Evolutionary conservation across 2,113 vertebrate species (phyloP).

Genomic region (Alligator mississippiensis): DNA sequence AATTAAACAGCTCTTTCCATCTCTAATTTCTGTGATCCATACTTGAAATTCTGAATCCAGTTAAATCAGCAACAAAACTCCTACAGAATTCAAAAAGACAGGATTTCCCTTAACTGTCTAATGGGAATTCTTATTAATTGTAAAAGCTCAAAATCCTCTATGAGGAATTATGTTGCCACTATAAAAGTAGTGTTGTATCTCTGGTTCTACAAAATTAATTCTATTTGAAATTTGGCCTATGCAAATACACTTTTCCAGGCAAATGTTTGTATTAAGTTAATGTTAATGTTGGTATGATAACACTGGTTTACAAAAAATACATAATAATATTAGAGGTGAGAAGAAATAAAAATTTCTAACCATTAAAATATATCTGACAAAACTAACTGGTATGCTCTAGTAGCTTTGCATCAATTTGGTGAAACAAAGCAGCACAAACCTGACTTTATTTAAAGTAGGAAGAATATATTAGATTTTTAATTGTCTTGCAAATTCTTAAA

Average conservation of each 20-base stretch:
- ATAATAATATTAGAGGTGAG: background rate
- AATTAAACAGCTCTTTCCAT: slow-evolving; percentile 5
- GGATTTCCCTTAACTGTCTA: background rate
- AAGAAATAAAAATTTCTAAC: background rate
- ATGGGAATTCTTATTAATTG: background rate
- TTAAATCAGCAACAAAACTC: slow-evolving; percentile 36
- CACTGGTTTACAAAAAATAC: background rate
- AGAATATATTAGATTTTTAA: background rate
- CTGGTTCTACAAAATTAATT: background rate
- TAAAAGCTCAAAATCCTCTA: background rate
- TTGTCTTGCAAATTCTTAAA: background rate
- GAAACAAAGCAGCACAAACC: background rate
- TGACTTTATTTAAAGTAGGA: background rate
- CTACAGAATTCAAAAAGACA: slow-evolving; percentile 26
- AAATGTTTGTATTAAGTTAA: background rate
- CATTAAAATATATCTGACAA: background rate
- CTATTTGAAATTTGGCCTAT: background rate
- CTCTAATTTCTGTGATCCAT: slow-evolving; percentile 34
- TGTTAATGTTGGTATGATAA: background rate
- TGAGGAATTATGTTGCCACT: slow-evolving; percentile 13
- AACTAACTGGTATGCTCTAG: background rate
- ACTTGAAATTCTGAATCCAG: slow-evolving; percentile 20
- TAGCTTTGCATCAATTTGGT: background rate
- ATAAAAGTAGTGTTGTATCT: background rate
- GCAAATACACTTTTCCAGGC: background rate